Evolutionary conservation across 2,113 vertebrate species (phyloP).

Genomic region (Microtus pennsylvanicus): DNA sequence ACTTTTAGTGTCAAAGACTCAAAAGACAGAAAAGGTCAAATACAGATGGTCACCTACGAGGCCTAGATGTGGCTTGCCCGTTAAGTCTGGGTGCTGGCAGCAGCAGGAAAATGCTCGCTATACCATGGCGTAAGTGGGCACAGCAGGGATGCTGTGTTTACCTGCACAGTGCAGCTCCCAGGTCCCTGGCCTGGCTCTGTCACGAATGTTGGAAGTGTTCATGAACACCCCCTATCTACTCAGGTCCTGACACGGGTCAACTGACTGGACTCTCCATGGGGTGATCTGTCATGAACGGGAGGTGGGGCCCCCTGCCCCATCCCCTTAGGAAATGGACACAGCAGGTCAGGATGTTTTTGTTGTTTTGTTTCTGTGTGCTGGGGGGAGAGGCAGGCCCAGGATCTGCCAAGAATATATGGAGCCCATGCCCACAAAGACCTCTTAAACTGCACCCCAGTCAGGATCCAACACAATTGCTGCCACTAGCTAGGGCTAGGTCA

Average conservation of each 20-base stretch:
- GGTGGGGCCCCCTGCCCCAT: no score
- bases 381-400: not conserved
- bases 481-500: not conserved
- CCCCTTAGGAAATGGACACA: not conserved
- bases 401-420: not conserved
- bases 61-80: no score
- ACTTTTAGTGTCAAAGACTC: not conserved
- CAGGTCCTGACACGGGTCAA: not conserved
- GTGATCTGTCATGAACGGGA: not conserved
- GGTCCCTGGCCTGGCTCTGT: not conserved
- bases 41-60: not conserved
- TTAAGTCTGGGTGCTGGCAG: not conserved
- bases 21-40: not conserved
- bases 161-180: rapidly evolving
- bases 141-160: not conserved
- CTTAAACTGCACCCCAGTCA: not conserved
- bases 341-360: not conserved
- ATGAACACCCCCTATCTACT: not conserved
- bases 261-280: not conserved
- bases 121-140: rapidly evolving
- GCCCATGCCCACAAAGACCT: not conserved
- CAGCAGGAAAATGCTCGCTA: no score
- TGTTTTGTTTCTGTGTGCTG: not conserved
- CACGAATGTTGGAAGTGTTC: not conserved
- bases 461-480: not conserved